Percentiles rank a stretch among this genome's conserved stretches.
phyloP scores from a whole-genome alignment of 2,797 vertebrate species.

The Enteromius anoplus region DNA sequence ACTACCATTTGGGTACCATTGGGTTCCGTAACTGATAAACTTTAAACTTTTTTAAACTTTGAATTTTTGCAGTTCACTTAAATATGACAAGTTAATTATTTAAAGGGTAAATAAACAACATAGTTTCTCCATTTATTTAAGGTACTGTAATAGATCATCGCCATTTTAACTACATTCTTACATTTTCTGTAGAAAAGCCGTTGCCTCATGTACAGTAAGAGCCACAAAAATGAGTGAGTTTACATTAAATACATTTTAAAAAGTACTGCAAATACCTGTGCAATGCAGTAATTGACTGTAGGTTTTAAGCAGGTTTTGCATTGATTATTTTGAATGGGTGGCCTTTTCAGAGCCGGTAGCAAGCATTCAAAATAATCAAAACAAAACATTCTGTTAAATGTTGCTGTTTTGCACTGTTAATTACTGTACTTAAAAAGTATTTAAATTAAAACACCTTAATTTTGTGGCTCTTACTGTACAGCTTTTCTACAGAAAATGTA shows the following conservation, averaged over 20 bases:
- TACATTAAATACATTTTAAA: no score
- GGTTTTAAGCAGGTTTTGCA: no score
- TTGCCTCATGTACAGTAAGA: no score
- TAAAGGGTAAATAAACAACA: not conserved
- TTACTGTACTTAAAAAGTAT: not conserved
- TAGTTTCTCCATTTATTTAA: not conserved
- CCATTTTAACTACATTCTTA: no score
- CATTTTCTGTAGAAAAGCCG: no score
- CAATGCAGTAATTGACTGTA: no score
- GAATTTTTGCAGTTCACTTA: not conserved
- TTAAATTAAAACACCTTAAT: not conserved
- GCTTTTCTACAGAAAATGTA: slow-evolving; percentile 1
- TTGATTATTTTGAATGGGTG: not conserved
- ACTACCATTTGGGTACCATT: no score
- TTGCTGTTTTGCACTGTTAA: not conserved
- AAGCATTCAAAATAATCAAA: not conserved
- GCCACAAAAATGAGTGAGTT: no score
- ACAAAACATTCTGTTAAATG: not conserved
- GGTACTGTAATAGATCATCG: not conserved
- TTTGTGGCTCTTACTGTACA: no score
- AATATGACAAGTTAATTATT: slow-evolving; percentile 1
- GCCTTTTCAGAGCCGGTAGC: not conserved
- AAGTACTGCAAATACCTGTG: no score
- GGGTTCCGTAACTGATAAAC: not conserved
- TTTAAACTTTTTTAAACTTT: not conserved